Conservation (phyloP, 2,888 invertebrate genomes). For the Chrysopilus asiliformis region DNA sequence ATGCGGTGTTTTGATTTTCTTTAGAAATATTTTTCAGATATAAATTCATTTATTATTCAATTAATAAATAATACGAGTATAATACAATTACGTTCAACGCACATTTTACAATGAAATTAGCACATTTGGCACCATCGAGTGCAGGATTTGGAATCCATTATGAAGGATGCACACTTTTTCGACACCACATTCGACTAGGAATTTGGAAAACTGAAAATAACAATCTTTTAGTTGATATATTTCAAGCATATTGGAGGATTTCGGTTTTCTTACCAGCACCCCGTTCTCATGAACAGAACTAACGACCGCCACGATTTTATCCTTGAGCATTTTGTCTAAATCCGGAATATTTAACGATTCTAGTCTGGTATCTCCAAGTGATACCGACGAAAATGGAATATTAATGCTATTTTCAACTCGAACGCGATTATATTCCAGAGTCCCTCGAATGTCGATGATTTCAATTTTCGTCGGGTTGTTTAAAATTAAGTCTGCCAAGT, state of each 20-base stretch:
- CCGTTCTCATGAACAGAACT: slow-evolving; percentile 67
- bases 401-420: slow-evolving; percentile 73
- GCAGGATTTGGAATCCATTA: slow-evolving; percentile 72
- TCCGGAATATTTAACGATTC: slow-evolving; percentile 55
- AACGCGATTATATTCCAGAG: slow-evolving; percentile 51
- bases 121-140: slow-evolving; percentile 47
- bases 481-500: slow-evolving; percentile 61
- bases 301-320: slow-evolving; percentile 60
- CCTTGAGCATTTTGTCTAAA: slow-evolving; percentile 42
- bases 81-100: too few species aligned
- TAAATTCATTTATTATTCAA: too few species aligned
- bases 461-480: slow-evolving; percentile 42
- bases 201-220: slow-evolving; percentile 66
- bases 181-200: slow-evolving; percentile 64
- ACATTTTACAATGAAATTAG: slow-evolving; percentile 15
- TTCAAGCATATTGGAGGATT: neutral
- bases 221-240: neutral
- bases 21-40: too few species aligned
- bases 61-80: too few species aligned
- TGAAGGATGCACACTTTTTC: slow-evolving; percentile 73
- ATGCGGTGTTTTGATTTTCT: too few species aligned
- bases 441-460: slow-evolving; percentile 52
- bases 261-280: slow-evolving; percentile 49
- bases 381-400: slow-evolving; percentile 73
- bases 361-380: slow-evolving; percentile 52